A percentile compares a stretch with the other conserved stretches of the same genome.
These are phyloP conservation scores for Chlamydotis undulata DNA, from an alignment of 2,113 vertebrate genomes.

Conservation along the genomic window DNA sequence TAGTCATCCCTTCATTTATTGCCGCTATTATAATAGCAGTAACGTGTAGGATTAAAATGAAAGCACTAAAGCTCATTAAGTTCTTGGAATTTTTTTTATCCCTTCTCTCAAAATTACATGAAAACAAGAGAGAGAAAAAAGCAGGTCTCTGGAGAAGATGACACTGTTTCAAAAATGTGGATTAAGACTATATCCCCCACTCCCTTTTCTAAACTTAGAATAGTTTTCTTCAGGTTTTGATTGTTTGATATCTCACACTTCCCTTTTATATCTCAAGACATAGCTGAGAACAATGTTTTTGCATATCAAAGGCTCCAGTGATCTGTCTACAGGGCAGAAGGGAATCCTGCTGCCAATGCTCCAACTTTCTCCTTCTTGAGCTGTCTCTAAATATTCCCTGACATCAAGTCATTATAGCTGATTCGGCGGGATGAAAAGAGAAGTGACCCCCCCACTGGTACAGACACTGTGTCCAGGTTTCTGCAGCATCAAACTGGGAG, in stretches of 20 bases:
- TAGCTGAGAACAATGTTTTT: slow-evolving; percentile 69
- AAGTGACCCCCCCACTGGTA: slow-evolving; percentile 68
- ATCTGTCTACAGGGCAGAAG: slow-evolving; percentile 71
- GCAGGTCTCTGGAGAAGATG: slow-evolving; percentile 62
- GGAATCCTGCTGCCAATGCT: slow-evolving; percentile 64
- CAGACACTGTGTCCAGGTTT: slow-evolving; percentile 65
- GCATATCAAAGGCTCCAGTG: slow-evolving; percentile 74
- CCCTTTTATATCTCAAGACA: slow-evolving; percentile 66
- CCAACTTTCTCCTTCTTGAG: slow-evolving; percentile 54
- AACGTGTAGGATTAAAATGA: slow-evolving; percentile 73
- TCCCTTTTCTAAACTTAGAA: slow-evolving; percentile 60
- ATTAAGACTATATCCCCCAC: slow-evolving; percentile 63
- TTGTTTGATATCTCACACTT: slow-evolving; percentile 74
- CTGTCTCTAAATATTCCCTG: slow-evolving; percentile 53
- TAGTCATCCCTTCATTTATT: slow-evolving; percentile 61
- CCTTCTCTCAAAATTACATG: slow-evolving; percentile 67
- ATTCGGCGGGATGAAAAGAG: slow-evolving; percentile 66
- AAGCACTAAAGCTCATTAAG: slow-evolving; percentile 76
- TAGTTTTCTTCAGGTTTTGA: slow-evolving; percentile 63
- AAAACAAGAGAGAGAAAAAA: slow-evolving; percentile 73
- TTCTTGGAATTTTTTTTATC: slow-evolving; percentile 70
- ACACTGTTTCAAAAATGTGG: slow-evolving; percentile 75
- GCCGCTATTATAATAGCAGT: slow-evolving; percentile 48
- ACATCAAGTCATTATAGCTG: slow-evolving; percentile 69
- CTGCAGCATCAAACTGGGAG: slow-evolving; percentile 46